phyloP scores from a whole-genome alignment of 2,797 vertebrate genomes.

The Melanitta fusca region DNA sequence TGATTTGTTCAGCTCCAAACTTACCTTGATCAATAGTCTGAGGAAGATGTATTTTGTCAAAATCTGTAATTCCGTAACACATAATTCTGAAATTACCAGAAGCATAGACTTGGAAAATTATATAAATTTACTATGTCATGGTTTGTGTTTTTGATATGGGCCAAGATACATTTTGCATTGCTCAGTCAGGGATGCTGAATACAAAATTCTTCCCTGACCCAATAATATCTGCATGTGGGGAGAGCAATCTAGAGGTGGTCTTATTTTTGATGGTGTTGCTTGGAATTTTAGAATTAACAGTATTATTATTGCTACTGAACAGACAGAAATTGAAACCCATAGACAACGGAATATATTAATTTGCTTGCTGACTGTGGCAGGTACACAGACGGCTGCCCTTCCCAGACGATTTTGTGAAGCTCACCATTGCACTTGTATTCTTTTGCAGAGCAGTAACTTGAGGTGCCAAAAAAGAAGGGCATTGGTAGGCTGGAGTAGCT shows the following conservation, averaged over 20 bases:
- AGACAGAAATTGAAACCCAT: neutral
- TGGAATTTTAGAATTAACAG: neutral
- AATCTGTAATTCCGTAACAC: neutral
- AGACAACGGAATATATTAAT: neutral
- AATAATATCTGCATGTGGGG: too few species aligned
- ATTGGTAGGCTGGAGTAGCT: neutral
- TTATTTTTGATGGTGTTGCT: neutral
- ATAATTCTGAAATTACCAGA: neutral
- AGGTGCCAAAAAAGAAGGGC: neutral
- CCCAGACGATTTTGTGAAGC: neutral
- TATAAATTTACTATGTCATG: neutral
- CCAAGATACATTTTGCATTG: neutral
- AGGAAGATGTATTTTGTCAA: neutral
- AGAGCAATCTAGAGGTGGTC: neutral
- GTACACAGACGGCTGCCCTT: neutral
- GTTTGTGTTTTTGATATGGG: neutral
- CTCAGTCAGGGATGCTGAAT: neutral
- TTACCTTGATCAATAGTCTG: neutral
- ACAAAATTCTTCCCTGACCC: neutral
- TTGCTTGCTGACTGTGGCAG: neutral
- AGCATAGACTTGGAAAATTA: neutral
- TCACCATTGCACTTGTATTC: neutral
- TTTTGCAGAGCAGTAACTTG: neutral
- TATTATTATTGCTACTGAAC: neutral
- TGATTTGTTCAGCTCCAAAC: neutral